Conservation (phyloP, 2,113 vertebrate genomes). For the Phylloscopus whistleri region DNA sequence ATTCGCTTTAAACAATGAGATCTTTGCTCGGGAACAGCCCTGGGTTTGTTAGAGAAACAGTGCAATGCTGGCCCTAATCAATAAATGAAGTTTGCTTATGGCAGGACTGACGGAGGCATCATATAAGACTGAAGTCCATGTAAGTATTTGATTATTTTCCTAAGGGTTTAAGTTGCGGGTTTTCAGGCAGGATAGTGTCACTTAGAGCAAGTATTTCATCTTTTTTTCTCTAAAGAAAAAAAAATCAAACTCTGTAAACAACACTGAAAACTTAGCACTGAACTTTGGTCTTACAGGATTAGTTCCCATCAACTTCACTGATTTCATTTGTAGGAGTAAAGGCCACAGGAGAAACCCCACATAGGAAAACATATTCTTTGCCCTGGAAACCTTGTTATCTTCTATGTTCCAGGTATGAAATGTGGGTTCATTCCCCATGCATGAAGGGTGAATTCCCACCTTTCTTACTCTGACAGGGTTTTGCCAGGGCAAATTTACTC, state of each 20-base stretch:
- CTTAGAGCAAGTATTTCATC: background rate
- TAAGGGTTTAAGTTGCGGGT: background rate
- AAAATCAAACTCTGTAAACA: background rate
- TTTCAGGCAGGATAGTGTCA: background rate
- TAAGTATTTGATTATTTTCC: background rate
- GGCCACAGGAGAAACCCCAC: background rate
- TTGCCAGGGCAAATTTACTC: background rate
- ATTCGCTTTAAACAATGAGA: background rate
- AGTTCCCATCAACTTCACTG: background rate
- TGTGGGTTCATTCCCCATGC: background rate
- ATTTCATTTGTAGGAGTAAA: background rate
- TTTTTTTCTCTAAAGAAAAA: background rate
- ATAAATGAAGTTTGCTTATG: background rate
- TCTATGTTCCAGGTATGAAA: background rate
- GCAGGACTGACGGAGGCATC: background rate
- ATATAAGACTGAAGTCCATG: background rate
- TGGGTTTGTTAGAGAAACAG: background rate
- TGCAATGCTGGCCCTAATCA: background rate
- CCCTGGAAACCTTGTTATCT: background rate
- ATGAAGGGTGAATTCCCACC: background rate
- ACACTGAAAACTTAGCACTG: background rate
- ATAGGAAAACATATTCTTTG: conserved; percentile 2
- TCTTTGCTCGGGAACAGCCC: background rate
- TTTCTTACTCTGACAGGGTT: background rate
- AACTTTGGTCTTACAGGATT: background rate